A percentile compares a stretch with the other conserved stretches of the same genome.
phyloP scores from a whole-genome alignment of 2,113 vertebrate genomes.

The Micronisus gabar region DNA sequence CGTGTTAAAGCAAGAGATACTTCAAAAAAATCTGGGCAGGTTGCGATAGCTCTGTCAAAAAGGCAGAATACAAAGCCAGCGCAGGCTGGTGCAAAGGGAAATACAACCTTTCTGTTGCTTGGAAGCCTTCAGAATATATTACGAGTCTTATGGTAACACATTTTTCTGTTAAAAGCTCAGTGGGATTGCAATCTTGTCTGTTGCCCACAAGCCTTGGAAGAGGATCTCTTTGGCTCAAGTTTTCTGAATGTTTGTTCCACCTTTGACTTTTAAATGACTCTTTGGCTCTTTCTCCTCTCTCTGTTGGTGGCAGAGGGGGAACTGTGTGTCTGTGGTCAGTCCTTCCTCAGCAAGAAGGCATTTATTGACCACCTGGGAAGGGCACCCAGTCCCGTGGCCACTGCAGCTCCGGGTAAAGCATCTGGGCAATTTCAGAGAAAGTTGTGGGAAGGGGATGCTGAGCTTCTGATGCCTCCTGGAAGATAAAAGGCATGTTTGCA shows the following conservation, averaged over 20 bases:
- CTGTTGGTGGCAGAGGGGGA: neutral
- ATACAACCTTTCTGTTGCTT: neutral
- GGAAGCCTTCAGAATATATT: neutral
- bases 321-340: rapidly evolving
- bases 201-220: neutral
- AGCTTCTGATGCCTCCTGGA: neutral
- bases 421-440: neutral
- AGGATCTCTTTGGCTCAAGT: neutral
- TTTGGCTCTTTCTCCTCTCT: neutral
- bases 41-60: neutral
- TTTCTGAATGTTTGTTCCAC: neutral
- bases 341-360: neutral
- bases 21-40: neutral
- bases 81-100: neutral
- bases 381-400: rapidly evolving
- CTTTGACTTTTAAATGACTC: neutral
- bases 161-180: neutral
- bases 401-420: neutral
- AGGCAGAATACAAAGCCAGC: neutral
- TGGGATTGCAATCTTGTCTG: neutral
- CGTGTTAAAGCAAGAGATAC: neutral
- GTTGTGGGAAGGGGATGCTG: neutral
- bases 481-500: neutral
- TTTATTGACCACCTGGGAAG: neutral
- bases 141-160: rapidly evolving